Percentiles rank a stretch among this genome's conserved stretches.
Conservation (phyloP, 2,888 invertebrate genomes). For the Drosophila dives region DNA sequence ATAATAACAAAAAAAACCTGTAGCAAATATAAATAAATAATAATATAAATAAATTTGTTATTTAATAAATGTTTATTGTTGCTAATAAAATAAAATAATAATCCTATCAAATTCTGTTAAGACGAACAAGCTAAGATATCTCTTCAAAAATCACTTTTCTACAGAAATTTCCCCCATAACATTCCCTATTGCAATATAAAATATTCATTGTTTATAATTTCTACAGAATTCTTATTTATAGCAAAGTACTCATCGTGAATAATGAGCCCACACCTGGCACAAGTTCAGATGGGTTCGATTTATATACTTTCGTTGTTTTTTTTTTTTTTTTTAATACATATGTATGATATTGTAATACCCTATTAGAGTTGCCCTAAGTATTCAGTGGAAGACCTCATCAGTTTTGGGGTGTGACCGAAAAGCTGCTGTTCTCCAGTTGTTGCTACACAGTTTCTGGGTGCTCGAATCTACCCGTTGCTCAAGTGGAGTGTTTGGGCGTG, state of each 20-base stretch:
- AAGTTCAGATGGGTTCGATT: neutral
- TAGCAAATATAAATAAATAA: neutral
- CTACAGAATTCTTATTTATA: neutral
- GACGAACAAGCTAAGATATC: neutral
- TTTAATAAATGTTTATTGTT: neutral
- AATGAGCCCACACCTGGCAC: neutral
- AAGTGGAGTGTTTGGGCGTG: constrained; percentile 48
- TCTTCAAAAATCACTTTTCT: neutral
- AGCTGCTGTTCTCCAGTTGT: constrained; percentile 27
- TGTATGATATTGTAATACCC: constrained; percentile 1
- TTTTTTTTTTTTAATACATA: neutral
- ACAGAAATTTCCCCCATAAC: rapidly evolving
- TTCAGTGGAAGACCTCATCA: neutral
- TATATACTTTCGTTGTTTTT: no score
- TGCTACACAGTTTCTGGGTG: constrained; percentile 28
- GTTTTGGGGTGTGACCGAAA: constrained; percentile 36
- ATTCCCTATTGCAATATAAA: neutral
- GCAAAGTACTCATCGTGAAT: neutral
- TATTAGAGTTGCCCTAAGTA: constrained; percentile 3
- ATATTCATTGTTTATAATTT: neutral
- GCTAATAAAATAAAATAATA: neutral
- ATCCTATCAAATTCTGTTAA: neutral
- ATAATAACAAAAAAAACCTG: neutral
- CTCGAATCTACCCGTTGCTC: constrained; percentile 22
- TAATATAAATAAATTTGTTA: neutral